A percentile compares a stretch with the other conserved stretches of the same genome.
Evolutionary conservation across 2,797 vertebrate species (phyloP).

Genomic region (Gymnodraco acuticeps): DNA sequence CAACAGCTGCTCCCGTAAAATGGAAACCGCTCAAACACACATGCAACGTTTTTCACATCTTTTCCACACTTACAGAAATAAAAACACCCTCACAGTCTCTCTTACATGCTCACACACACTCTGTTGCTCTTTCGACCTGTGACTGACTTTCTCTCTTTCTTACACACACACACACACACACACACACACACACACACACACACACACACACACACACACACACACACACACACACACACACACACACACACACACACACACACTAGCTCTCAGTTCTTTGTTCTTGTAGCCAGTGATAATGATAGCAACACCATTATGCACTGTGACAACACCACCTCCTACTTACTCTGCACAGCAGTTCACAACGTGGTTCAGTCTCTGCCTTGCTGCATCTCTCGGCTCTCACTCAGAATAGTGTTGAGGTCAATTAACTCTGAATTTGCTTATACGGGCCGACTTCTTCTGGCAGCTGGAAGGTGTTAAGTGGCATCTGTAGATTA

Average conservation of each 20-base stretch:
- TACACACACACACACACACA: neutral
- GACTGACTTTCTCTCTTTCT: conserved; percentile 27
- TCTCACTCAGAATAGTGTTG: conserved; percentile 63
- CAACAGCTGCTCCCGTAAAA: conserved; percentile 46
- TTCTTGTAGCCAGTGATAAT: conserved; percentile 63
- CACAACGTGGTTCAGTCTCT: conserved; percentile 52
- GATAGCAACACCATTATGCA: conserved; percentile 70
- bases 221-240: conserved; percentile 4
- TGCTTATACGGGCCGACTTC: conserved; percentile 46
- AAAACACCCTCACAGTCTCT: conserved; percentile 13
- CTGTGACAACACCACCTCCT: conserved; percentile 75
- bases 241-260: conserved; percentile 7
- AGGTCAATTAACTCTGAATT: conserved; percentile 82
- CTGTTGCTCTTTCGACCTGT: conserved; percentile 50
- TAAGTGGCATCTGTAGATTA: conserved; percentile 53
- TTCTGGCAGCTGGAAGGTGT: conserved; percentile 55
- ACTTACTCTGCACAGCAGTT: conserved; percentile 59
- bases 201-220: neutral
- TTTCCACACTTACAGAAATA: conserved; percentile 17
- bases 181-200: conserved; percentile 3
- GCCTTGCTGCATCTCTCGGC: conserved; percentile 40
- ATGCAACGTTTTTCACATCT: conserved; percentile 24
- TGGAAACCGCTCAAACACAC: conserved; percentile 14
- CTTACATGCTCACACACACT: neutral
- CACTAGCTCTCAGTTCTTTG: conserved; percentile 45